Conservation (phyloP, 1,140 invertebrate species). For the Drosophila pachea region DNA sequence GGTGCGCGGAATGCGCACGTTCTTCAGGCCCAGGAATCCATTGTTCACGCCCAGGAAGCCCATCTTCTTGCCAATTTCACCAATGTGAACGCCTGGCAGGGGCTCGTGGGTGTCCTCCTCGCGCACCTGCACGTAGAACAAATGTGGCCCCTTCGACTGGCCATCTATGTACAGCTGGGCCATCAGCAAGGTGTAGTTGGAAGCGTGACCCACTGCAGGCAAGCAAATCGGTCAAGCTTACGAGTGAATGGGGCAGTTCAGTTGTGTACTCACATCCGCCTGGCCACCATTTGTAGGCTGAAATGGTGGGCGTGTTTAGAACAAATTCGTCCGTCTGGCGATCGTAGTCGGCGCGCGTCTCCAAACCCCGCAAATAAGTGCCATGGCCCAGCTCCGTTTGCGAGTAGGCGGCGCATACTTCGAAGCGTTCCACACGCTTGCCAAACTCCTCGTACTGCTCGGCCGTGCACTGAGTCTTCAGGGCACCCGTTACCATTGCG, state of each 20-base stretch:
- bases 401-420: slow-evolving; percentile 94
- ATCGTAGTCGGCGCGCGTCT: slow-evolving; percentile 96
- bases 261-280: slow-evolving; percentile 87
- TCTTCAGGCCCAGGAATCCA: slow-evolving; percentile 91
- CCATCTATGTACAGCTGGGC: slow-evolving; percentile 93
- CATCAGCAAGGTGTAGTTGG: slow-evolving; percentile 92
- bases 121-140: slow-evolving; percentile 94
- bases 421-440: slow-evolving; percentile 85
- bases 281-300: slow-evolving; percentile 97
- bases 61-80: slow-evolving; percentile 96
- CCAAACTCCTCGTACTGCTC: slow-evolving; percentile 92
- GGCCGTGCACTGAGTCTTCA: slow-evolving; percentile 90
- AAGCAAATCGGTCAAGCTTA: neutral
- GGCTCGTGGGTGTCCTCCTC: slow-evolving; percentile 93
- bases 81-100: slow-evolving; percentile 91
- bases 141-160: slow-evolving; percentile 91
- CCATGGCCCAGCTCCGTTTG: slow-evolving; percentile 97
- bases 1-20: slow-evolving; percentile 91
- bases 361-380: slow-evolving; percentile 93
- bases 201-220: slow-evolving; percentile 91
- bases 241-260: no score
- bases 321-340: slow-evolving; percentile 91
- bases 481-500: slow-evolving; percentile 93
- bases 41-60: slow-evolving; percentile 95
- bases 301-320: slow-evolving; percentile 91